Evolutionary conservation across 2,113 vertebrate species (phyloP).

Genomic region (Ictalurus punctatus): DNA sequence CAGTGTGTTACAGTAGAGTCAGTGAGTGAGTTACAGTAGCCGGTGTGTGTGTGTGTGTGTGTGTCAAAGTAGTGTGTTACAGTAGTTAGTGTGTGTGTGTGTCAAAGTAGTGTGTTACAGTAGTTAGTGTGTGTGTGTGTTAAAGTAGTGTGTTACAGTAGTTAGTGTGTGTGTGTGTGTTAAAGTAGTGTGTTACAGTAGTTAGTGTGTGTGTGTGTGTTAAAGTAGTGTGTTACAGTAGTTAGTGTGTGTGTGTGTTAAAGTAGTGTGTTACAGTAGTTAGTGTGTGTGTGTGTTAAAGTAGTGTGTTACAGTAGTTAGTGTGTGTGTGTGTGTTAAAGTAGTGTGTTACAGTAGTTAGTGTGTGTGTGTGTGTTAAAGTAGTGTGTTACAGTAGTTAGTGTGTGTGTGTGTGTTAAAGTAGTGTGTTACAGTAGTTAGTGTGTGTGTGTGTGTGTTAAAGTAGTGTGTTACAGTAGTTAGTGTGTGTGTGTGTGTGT

Average conservation of each 20-base stretch:
- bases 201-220: background rate
- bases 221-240: background rate
- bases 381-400: too few relatives aligned
- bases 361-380: too few relatives aligned
- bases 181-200: background rate
- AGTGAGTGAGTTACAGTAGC: background rate
- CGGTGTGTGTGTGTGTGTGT: too few relatives aligned
- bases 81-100: background rate
- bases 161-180: too few relatives aligned
- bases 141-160: background rate
- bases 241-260: background rate
- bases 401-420: too few relatives aligned
- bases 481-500: too few relatives aligned
- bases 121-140: background rate
- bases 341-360: too few relatives aligned
- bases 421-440: background rate
- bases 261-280: background rate
- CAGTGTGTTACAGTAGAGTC: background rate
- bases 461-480: background rate
- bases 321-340: too few relatives aligned
- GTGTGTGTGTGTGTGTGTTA: background rate
- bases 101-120: background rate
- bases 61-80: background rate
- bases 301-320: too few relatives aligned
- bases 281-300: too few relatives aligned